Conservation (phyloP, 2,797 vertebrate species). For the Crenuchus spilurus region DNA sequence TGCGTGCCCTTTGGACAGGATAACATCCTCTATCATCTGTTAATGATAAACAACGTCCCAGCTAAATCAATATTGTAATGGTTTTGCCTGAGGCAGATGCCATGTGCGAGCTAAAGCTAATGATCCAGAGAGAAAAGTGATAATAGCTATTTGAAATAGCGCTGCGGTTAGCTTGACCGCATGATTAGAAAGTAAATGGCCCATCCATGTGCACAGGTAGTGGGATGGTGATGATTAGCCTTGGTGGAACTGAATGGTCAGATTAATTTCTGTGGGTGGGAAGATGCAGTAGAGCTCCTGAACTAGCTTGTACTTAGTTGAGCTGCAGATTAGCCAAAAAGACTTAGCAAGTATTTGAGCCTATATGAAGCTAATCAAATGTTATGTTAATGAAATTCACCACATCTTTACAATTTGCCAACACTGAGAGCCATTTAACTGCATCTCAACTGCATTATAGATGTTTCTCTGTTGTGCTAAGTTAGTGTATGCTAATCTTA, state of each 20-base stretch:
- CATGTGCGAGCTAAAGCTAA: background rate
- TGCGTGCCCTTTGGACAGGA: background rate
- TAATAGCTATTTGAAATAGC: background rate
- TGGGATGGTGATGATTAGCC: background rate
- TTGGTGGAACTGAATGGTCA: background rate
- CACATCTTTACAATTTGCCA: no score
- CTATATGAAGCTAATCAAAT: background rate
- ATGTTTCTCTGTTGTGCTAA: no score
- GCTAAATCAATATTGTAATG: conserved; percentile 4
- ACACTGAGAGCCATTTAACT: no score
- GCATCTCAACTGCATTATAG: no score
- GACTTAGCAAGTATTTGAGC: background rate
- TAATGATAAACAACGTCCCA: background rate
- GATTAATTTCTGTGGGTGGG: no score
- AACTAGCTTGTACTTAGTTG: background rate
- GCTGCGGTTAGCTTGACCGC: background rate
- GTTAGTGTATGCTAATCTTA: no score
- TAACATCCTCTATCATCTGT: background rate
- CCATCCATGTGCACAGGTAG: background rate
- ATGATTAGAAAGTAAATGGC: background rate
- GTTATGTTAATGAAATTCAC: no score
- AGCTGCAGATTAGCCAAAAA: background rate
- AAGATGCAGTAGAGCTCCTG: background rate
- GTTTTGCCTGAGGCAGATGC: background rate
- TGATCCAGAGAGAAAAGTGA: background rate